Percentiles rank a stretch among this genome's conserved stretches.
phyloP scores from a whole-genome alignment of 2,113 vertebrate species.

The Echinops telfairi region DNA sequence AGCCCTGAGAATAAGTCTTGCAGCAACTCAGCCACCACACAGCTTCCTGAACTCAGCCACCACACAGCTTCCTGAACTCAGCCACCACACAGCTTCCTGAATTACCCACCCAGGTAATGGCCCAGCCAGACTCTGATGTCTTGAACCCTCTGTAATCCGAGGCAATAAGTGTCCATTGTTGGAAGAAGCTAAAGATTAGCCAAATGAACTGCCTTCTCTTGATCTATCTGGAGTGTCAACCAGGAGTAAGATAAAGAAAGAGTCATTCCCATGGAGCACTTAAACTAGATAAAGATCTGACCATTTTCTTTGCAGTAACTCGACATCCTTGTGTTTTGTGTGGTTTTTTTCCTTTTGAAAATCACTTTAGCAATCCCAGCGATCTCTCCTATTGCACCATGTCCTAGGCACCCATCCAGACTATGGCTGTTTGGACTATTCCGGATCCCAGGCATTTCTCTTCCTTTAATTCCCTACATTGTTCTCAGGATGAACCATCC shows the following conservation, averaged over 20 bases:
- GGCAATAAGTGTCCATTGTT: neutral
- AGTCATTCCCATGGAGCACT: neutral
- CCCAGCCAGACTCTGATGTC: neutral
- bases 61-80: neutral
- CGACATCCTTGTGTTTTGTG: conserved; percentile 6
- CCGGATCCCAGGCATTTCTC: conserved; percentile 11
- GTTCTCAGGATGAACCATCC: neutral
- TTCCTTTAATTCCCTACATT: neutral
- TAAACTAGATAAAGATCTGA: neutral
- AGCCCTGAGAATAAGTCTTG: neutral
- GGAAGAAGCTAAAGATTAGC: neutral
- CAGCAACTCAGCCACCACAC: neutral
- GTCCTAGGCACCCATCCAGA: neutral
- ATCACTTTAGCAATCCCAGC: neutral
- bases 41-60: neutral
- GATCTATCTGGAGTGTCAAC: neutral
- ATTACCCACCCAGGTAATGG: neutral
- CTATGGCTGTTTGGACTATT: neutral
- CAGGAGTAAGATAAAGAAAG: neutral
- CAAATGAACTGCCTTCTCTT: conserved; percentile 4
- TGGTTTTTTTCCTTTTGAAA: neutral
- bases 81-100: neutral
- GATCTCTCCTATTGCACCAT: neutral
- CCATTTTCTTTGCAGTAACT: neutral
- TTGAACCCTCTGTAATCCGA: neutral